A percentile compares a stretch with the other conserved stretches of the same genome.
Conservation (phyloP, 2,113 vertebrate species). For the Seriola dumerili region DNA sequence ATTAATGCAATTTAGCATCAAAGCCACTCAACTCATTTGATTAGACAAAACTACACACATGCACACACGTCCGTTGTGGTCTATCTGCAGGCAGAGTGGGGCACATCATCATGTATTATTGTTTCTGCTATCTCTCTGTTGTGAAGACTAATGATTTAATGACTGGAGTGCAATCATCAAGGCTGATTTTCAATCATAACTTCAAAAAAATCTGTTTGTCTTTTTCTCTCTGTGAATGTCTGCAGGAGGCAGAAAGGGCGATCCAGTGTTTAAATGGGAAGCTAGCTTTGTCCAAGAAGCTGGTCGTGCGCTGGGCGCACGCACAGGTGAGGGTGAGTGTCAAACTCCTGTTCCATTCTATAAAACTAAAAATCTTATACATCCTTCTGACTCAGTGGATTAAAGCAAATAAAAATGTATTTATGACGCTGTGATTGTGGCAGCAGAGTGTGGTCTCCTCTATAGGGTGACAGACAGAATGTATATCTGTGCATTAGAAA, state of each 20-base stretch:
- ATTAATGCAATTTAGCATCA: conserved; percentile 67
- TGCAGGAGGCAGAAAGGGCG: conserved; percentile 95
- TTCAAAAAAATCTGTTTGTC: conserved; percentile 1
- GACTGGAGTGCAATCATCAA: conserved; percentile 50
- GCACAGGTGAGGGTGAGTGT: conserved; percentile 96
- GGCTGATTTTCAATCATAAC: conserved; percentile 61
- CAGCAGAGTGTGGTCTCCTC: neutral
- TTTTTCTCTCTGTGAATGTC: conserved; percentile 11
- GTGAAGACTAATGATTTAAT: conserved; percentile 73
- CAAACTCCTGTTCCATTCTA: neutral
- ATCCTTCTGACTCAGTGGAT: neutral
- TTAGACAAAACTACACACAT: conserved; percentile 47
- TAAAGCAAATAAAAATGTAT: neutral
- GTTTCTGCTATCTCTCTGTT: conserved; percentile 50
- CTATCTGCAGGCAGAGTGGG: conserved; percentile 33
- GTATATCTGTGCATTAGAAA: neutral
- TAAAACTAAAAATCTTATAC: neutral
- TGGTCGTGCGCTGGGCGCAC: conserved; percentile 98
- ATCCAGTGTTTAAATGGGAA: conserved; percentile 98
- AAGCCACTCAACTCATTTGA: conserved; percentile 54
- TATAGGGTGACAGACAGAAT: neutral
- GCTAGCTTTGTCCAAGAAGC: conserved; percentile 96
- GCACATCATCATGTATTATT: conserved; percentile 61
- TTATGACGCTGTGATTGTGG: neutral
- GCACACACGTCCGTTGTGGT: conserved; percentile 1